Percentiles rank a stretch among this genome's conserved stretches.
Conservation (phyloP, 2,797 vertebrate species). For the Malurus splendens region DNA sequence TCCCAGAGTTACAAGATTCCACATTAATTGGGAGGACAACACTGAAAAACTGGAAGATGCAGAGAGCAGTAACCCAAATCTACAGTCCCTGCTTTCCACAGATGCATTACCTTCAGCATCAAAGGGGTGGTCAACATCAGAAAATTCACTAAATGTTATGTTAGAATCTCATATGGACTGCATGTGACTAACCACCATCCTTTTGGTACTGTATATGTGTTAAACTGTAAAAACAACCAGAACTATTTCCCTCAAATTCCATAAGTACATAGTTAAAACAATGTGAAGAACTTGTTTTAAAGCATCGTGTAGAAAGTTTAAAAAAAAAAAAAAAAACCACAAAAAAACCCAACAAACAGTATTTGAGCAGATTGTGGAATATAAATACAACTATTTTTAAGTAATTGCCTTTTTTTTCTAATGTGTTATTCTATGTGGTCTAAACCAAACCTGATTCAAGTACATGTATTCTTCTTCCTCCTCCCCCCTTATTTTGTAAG, state of each 20-base stretch:
- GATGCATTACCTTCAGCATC: conserved; percentile 78
- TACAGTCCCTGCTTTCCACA: conserved; percentile 79
- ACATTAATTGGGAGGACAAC: conserved; percentile 84
- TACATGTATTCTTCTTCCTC: conserved; percentile 34
- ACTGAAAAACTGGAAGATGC: conserved; percentile 80
- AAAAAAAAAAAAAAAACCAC: conserved; percentile 26
- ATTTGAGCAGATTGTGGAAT: conserved; percentile 78
- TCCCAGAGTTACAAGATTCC: conserved; percentile 81
- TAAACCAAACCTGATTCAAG: conserved; percentile 62
- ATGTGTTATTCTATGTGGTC: conserved; percentile 72
- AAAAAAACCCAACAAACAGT: conserved; percentile 58
- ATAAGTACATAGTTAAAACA: conserved; percentile 70
- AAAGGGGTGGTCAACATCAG: conserved; percentile 79
- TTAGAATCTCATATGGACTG: conserved; percentile 84
- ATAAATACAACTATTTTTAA: conserved; percentile 82
- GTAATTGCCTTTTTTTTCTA: conserved; percentile 72
- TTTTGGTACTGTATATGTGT: conserved; percentile 64
- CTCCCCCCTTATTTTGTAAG: conserved; percentile 55
- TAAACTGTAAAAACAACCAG: conserved; percentile 71
- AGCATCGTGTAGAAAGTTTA: conserved; percentile 77
- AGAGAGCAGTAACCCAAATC: conserved; percentile 78
- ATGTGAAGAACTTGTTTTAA: conserved; percentile 75
- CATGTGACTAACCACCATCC: conserved; percentile 72
- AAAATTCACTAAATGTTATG: conserved; percentile 81
- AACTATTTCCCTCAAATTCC: conserved; percentile 70